A percentile compares a stretch with the other conserved stretches of the same genome.
These are phyloP conservation scores for Oxytorus armatus DNA, from an alignment of 2,888 invertebrate species.

Conservation along the genomic window DNA sequence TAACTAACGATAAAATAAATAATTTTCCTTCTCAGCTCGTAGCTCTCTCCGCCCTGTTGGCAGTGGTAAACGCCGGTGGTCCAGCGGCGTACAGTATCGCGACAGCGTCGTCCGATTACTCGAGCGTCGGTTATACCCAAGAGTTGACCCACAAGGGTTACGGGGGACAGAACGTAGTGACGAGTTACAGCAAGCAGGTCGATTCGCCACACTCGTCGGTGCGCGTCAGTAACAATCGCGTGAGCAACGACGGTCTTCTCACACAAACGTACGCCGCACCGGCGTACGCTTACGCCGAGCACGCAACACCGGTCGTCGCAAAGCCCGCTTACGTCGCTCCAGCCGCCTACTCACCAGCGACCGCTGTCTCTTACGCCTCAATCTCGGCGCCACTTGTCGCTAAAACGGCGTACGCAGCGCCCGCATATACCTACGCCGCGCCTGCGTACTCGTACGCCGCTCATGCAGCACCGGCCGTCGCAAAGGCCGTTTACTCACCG, in stretches of 20 bases:
- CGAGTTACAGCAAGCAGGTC: slow-evolving; percentile 75
- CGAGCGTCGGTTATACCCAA: slow-evolving; percentile 75
- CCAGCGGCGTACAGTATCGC: slow-evolving; percentile 77
- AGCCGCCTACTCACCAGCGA: slow-evolving; percentile 61
- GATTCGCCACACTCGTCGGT: slow-evolving; percentile 78
- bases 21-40: slow-evolving; percentile 70
- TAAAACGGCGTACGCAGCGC: slow-evolving; percentile 41
- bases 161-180: slow-evolving; percentile 78
- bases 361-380: slow-evolving; percentile 66
- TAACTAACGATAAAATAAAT: not conserved
- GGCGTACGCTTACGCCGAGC: slow-evolving; percentile 60
- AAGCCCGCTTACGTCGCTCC: slow-evolving; percentile 63
- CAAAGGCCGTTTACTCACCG: slow-evolving; percentile 39
- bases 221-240: slow-evolving; percentile 76
- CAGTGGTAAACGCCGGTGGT: slow-evolving; percentile 73
- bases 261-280: slow-evolving; percentile 67
- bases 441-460: slow-evolving; percentile 25
- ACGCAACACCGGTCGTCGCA: slow-evolving; percentile 44
- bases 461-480: slow-evolving; percentile 33
- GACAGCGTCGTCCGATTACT: slow-evolving; percentile 74
- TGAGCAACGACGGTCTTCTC: slow-evolving; percentile 74
- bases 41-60: slow-evolving; percentile 74
- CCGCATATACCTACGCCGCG: slow-evolving; percentile 21
- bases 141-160: slow-evolving; percentile 79
- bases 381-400: slow-evolving; percentile 55